These are phyloP conservation scores for Arremon aurantiirostris DNA, from an alignment of 2,797 vertebrate species.

Conservation along the genomic window DNA sequence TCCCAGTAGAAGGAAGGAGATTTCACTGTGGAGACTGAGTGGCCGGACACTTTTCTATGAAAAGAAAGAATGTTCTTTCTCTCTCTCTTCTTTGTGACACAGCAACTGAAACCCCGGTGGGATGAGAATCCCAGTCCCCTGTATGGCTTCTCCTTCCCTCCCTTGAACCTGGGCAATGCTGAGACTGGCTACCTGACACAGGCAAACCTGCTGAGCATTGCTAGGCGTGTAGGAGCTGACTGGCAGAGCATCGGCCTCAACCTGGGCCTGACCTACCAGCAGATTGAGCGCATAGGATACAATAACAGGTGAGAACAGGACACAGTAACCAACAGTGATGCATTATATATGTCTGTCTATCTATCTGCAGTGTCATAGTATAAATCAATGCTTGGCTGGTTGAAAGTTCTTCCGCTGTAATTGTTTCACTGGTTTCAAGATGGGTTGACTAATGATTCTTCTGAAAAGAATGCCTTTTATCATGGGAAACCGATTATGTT, in stretches of 20 bases:
- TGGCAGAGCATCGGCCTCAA: conserved; percentile 89
- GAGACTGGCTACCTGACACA: conserved; percentile 96
- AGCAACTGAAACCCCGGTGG: conserved; percentile 67
- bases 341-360: not conserved
- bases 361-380: not conserved
- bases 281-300: conserved; percentile 85
- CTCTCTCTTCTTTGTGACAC: not conserved
- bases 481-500: not conserved
- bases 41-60: not conserved
- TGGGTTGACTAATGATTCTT: not conserved
- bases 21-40: not conserved
- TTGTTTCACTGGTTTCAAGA: not conserved
- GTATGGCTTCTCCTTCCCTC: conserved; percentile 69
- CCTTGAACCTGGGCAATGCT: conserved; percentile 89
- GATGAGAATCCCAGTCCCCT: not conserved
- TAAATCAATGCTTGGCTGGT: not conserved
- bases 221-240: conserved; percentile 86
- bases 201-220: conserved; percentile 89
- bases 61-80: not conserved
- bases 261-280: conserved; percentile 85
- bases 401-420: not conserved
- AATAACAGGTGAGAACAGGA: conserved; percentile 79
- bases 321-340: not conserved
- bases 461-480: not conserved
- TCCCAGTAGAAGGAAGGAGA: not conserved